phyloP scores from a whole-genome alignment of 2,888 invertebrate genomes.

The Tetragonisca angustula region DNA sequence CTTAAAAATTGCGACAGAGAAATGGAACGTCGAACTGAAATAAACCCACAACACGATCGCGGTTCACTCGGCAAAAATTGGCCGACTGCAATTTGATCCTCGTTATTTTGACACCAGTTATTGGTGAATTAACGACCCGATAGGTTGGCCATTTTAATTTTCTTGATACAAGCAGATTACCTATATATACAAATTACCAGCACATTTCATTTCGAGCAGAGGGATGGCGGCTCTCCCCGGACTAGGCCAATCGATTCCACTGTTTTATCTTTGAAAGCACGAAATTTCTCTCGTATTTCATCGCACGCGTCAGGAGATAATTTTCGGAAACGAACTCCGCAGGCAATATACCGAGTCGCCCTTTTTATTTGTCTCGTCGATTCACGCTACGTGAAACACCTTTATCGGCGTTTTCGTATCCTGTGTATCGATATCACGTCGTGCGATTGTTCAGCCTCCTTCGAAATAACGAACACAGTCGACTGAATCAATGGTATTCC shows the following conservation, averaged over 20 bases:
- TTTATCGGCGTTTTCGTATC: not conserved
- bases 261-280: conserved; percentile 47
- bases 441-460: not conserved
- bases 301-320: conserved; percentile 43
- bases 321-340: conserved; percentile 43
- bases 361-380: conserved; percentile 5
- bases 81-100: conserved; percentile 65
- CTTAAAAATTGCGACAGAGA: not conserved
- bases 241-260: conserved; percentile 38
- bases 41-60: not conserved
- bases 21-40: not conserved
- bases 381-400: not conserved
- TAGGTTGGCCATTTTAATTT: conserved; percentile 74
- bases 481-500: not conserved
- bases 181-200: conserved; percentile 69
- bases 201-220: conserved; percentile 47
- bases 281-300: conserved; percentile 53
- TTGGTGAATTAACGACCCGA: conserved; percentile 73
- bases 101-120: conserved; percentile 68
- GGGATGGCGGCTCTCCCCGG: not conserved
- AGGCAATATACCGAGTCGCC: conserved; percentile 17
- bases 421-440: not conserved
- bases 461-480: not conserved
- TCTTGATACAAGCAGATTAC: conserved; percentile 69
- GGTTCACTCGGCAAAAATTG: conserved; percentile 24